Conservation (phyloP, 2,888 invertebrate species). For the Emmelina monodactyla region DNA sequence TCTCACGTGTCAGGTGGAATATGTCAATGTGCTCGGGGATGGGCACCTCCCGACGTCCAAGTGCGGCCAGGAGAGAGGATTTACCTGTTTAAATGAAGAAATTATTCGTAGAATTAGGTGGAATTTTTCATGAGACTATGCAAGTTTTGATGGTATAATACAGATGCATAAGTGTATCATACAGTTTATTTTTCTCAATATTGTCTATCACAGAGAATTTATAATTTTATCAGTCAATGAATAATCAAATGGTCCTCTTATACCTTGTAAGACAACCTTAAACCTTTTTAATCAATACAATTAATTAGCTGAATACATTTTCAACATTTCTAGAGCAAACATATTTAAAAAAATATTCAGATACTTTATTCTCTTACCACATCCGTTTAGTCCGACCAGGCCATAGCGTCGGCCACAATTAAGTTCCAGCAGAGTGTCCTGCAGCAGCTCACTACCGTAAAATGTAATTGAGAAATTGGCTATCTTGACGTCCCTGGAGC, state of each 20-base stretch:
- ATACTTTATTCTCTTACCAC: too few species aligned
- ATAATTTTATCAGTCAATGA: too few species aligned
- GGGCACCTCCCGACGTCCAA: slow-evolving; percentile 94
- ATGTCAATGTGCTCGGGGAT: slow-evolving; percentile 98
- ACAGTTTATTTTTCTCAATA: too few species aligned
- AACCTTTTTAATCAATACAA: too few species aligned
- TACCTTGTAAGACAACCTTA: slow-evolving; percentile 7
- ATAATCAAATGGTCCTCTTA: too few species aligned
- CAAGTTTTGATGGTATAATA: too few species aligned
- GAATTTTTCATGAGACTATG: too few species aligned
- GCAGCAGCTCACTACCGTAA: slow-evolving; percentile 95
- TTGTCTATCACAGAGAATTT: too few species aligned
- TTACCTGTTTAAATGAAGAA: slow-evolving; percentile 69
- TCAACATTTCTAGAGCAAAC: too few species aligned
- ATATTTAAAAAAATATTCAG: too few species aligned
- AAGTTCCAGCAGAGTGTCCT: slow-evolving; percentile 95
- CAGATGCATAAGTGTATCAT: too few species aligned
- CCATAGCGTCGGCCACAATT: slow-evolving; percentile 98
- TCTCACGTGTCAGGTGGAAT: slow-evolving; percentile 95
- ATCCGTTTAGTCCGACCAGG: slow-evolving; percentile 96
- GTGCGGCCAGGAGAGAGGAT: slow-evolving; percentile 89
- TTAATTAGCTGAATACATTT: too few species aligned
- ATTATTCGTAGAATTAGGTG: slow-evolving; percentile 3
- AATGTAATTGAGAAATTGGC: slow-evolving; percentile 97
- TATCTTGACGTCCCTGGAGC: slow-evolving; percentile 96